Evolutionary conservation across 2,888 invertebrate genomes (phyloP).

Genomic region (Coelinius sp.): DNA sequence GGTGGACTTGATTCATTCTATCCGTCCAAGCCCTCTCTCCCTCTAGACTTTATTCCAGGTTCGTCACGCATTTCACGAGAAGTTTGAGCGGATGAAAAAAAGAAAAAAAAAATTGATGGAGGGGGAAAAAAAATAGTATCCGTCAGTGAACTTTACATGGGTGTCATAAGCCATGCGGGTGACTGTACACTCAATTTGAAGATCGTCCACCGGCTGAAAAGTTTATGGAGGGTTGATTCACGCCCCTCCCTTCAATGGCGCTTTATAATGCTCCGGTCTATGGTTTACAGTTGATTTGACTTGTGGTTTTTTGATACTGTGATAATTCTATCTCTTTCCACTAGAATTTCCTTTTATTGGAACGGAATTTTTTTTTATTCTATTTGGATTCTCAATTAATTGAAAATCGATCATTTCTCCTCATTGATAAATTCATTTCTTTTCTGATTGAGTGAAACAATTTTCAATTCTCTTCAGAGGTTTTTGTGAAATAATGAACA

Average conservation of each 20-base stretch:
- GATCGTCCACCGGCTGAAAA: conserved; percentile 55
- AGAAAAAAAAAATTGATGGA: conserved; percentile 5
- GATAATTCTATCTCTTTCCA: conserved; percentile 39
- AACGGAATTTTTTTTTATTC: background rate
- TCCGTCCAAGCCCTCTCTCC: conserved; percentile 39
- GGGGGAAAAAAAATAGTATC: conserved; percentile 45
- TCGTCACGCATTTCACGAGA: conserved; percentile 61
- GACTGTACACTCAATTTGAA: conserved; percentile 66
- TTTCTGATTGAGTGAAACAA: background rate
- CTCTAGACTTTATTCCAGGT: conserved; percentile 50
- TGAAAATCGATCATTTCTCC: background rate
- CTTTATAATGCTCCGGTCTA: conserved; percentile 60
- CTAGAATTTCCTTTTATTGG: background rate
- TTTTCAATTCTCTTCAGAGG: background rate
- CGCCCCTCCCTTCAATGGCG: conserved; percentile 45
- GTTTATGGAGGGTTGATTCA: conserved; percentile 47
- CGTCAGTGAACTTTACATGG: conserved; percentile 63
- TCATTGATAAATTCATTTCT: no score
- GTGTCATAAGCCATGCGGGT: conserved; percentile 60
- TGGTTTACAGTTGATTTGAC: conserved; percentile 65
- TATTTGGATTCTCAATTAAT: background rate
- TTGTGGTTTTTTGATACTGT: conserved; percentile 44
- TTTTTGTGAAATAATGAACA: no score
- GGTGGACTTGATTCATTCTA: conserved; percentile 50
- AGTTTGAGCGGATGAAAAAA: conserved; percentile 33